Conservation (phyloP, 2,888 invertebrate species). For the Lepidochrysops patricia region DNA sequence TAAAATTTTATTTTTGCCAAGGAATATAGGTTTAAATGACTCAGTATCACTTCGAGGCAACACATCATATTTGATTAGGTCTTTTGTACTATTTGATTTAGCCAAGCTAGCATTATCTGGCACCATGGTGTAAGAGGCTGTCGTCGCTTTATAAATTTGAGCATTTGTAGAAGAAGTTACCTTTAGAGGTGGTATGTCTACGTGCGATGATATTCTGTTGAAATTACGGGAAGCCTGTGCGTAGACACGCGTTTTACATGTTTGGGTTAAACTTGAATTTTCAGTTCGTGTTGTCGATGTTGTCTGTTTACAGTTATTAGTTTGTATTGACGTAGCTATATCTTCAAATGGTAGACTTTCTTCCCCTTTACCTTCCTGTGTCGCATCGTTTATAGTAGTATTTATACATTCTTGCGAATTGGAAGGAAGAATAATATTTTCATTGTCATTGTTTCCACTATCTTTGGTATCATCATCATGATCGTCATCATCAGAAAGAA, state of each 20-base stretch:
- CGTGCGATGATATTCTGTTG: not conserved
- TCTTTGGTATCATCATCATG: not conserved
- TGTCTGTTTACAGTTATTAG: not conserved
- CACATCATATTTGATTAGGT: not conserved
- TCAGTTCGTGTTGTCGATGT: not conserved
- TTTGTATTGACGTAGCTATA: not conserved
- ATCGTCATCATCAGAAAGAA: slow-evolving; percentile 10
- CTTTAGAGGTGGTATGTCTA: not conserved
- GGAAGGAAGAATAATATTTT: not conserved
- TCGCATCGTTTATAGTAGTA: not conserved
- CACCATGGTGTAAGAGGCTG: not conserved
- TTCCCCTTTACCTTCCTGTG: not conserved
- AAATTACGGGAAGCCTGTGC: not conserved
- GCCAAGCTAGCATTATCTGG: not conserved
- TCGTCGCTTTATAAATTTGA: not conserved
- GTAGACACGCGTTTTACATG: not conserved
- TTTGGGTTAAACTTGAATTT: not conserved
- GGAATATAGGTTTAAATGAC: slow-evolving; percentile 36
- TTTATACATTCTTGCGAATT: not conserved
- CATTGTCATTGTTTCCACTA: not conserved
- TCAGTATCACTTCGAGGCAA: not conserved
- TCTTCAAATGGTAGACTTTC: not conserved
- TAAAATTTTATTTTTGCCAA: slow-evolving; percentile 54
- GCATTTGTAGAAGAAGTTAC: not conserved
- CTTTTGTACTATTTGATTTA: not conserved